Base-by-base conservation (phyloP, 1,140 invertebrate genomes). In the Andricus grossulariae region DNA sequence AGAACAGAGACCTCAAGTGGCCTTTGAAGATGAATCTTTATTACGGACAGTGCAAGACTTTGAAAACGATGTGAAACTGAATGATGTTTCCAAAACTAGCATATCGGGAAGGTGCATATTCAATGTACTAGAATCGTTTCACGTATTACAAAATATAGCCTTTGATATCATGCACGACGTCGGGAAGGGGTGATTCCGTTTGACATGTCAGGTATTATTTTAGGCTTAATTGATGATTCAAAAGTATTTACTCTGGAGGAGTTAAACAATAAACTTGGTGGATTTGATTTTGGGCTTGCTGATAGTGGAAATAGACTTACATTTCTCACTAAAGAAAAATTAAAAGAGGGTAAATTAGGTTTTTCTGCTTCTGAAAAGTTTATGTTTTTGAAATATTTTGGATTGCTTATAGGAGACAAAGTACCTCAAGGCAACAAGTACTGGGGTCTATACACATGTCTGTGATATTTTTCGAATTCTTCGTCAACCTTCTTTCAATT, bases 91-190 rank as follows among this genome's bases (percentile, higher is more conserved):
- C 18, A 6, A 49, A 57, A 74, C 73, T 39, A 18, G 25, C 3
- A 45, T 74, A 18, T 7, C 51, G 25, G 73, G 19, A 5, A 55
- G 13, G 13, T 74, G 73, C 13, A 49, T 74, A 18, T 74, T 55
- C 16, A 57, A 74, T 57, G 55, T 39, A n/a, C 60, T 74, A n/a
- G 18, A 49, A n/a, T 32, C 73, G 0, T 74, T 55, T n/a, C 21
- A 74, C 49, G 39, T 32, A 8, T 15, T 74, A 2, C 45, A 45
- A 6, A 74, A 74, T 60, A 15, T 57, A 4, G 16, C 6, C 6
- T 49, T 45, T 60, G 54, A 74, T 49, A 49, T 60, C 15, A 55
- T 57, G 45, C 73, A 74, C 49, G 73, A 74, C 18, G 13, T 74
- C n/a, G 51, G 39, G 10, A 52, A 74, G 73, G 73, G 39, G 52